phyloP scores from a whole-genome alignment of 2,797 vertebrate genomes.

The Myotis pilosus region DNA sequence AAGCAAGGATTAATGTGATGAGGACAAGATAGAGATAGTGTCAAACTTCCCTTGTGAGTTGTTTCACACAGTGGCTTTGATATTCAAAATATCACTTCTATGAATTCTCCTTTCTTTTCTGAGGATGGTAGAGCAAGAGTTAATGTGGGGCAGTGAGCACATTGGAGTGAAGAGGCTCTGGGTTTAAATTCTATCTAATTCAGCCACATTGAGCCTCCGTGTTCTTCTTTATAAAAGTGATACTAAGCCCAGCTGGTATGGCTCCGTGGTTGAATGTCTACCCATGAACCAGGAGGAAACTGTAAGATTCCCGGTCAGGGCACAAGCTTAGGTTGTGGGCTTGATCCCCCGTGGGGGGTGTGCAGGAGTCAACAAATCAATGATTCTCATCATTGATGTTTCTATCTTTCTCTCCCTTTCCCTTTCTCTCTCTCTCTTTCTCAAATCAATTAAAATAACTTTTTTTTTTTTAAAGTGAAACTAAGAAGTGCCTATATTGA shows the following conservation, averaged over 20 bases:
- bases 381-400: too few species aligned
- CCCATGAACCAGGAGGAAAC: too few species aligned
- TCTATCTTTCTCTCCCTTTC: too few species aligned
- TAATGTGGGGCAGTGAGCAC: background rate
- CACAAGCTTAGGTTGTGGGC: too few species aligned
- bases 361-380: too few species aligned
- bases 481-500: background rate
- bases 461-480: background rate
- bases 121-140: background rate
- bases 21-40: background rate
- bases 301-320: too few species aligned
- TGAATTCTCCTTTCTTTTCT: background rate
- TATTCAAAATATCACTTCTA: background rate
- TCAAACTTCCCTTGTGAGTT: background rate
- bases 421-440: too few species aligned
- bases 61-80: background rate
- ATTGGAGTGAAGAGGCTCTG: background rate
- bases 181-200: background rate
- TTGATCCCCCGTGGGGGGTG: too few species aligned
- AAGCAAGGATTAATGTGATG: background rate
- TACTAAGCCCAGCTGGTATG: too few species aligned
- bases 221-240: background rate
- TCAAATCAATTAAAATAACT: too few species aligned
- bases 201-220: background rate
- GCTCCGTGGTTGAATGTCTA: too few species aligned